Evolutionary conservation across 2,113 vertebrate species (phyloP).

Genomic region (Psilopogon haemacephalus): DNA sequence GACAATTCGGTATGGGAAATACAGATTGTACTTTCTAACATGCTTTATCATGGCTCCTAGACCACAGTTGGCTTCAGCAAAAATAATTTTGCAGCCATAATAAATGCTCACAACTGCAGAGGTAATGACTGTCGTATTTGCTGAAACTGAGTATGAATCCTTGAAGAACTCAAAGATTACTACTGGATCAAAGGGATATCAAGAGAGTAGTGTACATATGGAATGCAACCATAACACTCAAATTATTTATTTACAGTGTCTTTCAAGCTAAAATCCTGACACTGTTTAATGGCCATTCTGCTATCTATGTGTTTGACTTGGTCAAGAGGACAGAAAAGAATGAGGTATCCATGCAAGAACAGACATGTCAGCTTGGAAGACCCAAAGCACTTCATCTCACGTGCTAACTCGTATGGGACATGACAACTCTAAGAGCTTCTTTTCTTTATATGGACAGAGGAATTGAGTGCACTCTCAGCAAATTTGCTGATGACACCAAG

Average conservation of each 20-base stretch:
- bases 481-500: too few relatives aligned
- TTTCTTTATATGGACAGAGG: too few relatives aligned
- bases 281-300: neutral
- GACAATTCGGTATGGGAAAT: neutral
- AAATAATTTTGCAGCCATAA: conserved; percentile 37
- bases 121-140: conserved; percentile 21
- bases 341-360: neutral
- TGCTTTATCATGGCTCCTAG: neutral
- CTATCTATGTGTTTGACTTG: neutral
- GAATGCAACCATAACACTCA: neutral
- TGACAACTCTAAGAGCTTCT: neutral
- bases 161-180: conserved; percentile 11
- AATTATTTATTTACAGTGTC: neutral
- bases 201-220: neutral
- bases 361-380: neutral
- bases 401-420: neutral
- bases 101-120: conserved; percentile 32
- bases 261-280: neutral
- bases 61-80: neutral
- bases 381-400: neutral
- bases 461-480: too few relatives aligned
- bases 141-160: conserved; percentile 43
- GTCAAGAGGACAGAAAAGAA: neutral
- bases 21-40: neutral
- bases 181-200: neutral